These are phyloP conservation scores for Acronicta alni DNA, from an alignment of 2,888 invertebrate species.

Conservation along the genomic window DNA sequence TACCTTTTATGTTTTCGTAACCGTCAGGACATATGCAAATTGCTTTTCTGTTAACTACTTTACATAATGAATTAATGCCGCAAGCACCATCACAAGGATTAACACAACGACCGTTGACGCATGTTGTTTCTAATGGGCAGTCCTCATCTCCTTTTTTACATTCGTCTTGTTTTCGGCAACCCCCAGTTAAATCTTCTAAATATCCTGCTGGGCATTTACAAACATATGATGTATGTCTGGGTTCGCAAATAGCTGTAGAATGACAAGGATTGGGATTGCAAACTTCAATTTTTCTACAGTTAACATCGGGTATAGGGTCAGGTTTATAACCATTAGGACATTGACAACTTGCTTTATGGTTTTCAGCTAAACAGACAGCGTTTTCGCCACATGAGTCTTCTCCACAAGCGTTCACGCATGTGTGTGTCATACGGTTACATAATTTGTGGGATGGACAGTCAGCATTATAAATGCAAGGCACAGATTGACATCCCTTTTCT, in stretches of 20 bases:
- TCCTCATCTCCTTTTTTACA: conserved; percentile 93
- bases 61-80: conserved; percentile 94
- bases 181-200: conserved; percentile 93
- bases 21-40: conserved; percentile 94
- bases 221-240: conserved; percentile 91
- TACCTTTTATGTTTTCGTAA: conserved; percentile 91
- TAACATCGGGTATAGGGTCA: conserved; percentile 95
- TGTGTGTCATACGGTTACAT: conserved; percentile 95
- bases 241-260: conserved; percentile 93
- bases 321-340: conserved; percentile 95
- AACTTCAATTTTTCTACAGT: conserved; percentile 92
- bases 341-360: conserved; percentile 94
- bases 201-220: conserved; percentile 94
- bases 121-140: conserved; percentile 93
- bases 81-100: conserved; percentile 95
- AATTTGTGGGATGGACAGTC: conserved; percentile 94
- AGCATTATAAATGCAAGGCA: conserved; percentile 95
- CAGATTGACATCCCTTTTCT: conserved; percentile 92
- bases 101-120: conserved; percentile 92
- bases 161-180: conserved; percentile 94
- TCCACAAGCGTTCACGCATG: conserved; percentile 94
- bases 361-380: conserved; percentile 96
- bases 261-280: conserved; percentile 95
- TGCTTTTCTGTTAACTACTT: conserved; percentile 93
- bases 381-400: conserved; percentile 95